Evolutionary conservation across 2,888 invertebrate genomes (phyloP), one percentile per base, ranked within the genome.

Genomic region (Lordiphosa fenestrarum): DNA sequence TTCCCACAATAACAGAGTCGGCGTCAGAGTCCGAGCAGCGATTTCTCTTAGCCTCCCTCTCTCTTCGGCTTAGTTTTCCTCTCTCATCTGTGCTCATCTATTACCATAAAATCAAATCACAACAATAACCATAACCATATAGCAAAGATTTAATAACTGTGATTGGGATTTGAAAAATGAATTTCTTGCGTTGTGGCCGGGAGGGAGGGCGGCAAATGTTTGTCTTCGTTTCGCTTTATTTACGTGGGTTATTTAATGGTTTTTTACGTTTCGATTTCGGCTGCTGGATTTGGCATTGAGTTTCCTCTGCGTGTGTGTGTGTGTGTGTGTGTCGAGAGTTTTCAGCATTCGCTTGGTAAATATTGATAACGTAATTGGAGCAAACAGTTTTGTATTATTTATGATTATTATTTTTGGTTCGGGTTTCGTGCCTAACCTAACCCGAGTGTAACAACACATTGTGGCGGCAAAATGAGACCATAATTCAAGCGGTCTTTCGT

Each of bases 41-140:
- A 5, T 52, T 41, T 42, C 52, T 36, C 42, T 36, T 36, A 21
- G 35, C 36, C 25, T 15, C 23, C 23, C 23, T 52, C 12, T 23
- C 51, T 25, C 50, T 38, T 49, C 30, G 52, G 23, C 12, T 39
- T 10, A 50, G 46, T 49, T 35, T 55, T 36, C 15, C 15, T 50
- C 40, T 63, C 64, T 56, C 50, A 33, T 57, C 42, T 23, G 30
- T 30, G 30, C 30, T 44, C 80, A 63, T 78, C 77, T 73, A 84
- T 77, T 76, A 84, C 77, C 77, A 81, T 77, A 84, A 77, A 77
- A 77, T 81, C 77, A 77, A 77, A 77, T 77, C 77, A 77, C 77
- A 84, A 77, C 82, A 77, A 77, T 77, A 77, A 77, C 84, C 84
- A 76, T 77, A 77, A 77, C 81, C 77, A 84, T 77, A 77, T 77